A percentile compares a stretch with the other conserved stretches of the same genome.
phyloP scores from a whole-genome alignment of 64 coral and sea anemone genomes.

The Actinia tenebrosa region DNA sequence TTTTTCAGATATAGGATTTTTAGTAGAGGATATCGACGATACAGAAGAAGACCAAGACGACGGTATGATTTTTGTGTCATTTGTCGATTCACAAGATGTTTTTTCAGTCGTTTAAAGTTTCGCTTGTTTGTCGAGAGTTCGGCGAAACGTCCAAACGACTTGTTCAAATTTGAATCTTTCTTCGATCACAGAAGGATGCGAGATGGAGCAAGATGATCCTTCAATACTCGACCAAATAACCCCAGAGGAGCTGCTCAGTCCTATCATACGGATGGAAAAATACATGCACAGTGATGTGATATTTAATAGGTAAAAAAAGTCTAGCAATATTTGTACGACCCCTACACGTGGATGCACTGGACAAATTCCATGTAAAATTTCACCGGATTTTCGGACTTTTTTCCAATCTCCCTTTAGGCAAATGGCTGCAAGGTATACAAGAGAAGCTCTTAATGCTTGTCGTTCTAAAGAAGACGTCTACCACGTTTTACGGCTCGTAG shows the following conservation, averaged over 20 bases:
- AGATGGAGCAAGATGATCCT: conserved; percentile 74
- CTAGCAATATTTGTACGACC: not conserved
- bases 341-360: not conserved
- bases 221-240: conserved; percentile 77
- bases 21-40: conserved; percentile 78
- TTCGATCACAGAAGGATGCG: conserved; percentile 75
- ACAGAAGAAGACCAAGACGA: conserved; percentile 95
- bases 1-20: conserved; percentile 89
- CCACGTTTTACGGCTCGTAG: conserved; percentile 80
- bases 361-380: not conserved
- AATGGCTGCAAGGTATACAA: conserved; percentile 91
- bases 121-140: not conserved
- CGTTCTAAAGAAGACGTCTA: conserved; percentile 88
- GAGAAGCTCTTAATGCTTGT: conserved; percentile 74
- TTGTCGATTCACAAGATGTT: not conserved
- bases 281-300: conserved; percentile 97
- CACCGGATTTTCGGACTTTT: not conserved
- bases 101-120: not conserved
- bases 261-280: conserved; percentile 87
- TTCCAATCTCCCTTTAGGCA: conserved; percentile 36
- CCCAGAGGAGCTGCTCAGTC: conserved; percentile 81
- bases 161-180: conserved; percentile 44
- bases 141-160: not conserved
- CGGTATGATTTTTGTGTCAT: conserved; percentile 49
- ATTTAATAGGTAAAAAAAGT: conserved; percentile 76